Evolutionary conservation across 2,113 vertebrate genomes (phyloP), one percentile per base, ranked within the genome.

Genomic region (Bombycilla garrulus): DNA sequence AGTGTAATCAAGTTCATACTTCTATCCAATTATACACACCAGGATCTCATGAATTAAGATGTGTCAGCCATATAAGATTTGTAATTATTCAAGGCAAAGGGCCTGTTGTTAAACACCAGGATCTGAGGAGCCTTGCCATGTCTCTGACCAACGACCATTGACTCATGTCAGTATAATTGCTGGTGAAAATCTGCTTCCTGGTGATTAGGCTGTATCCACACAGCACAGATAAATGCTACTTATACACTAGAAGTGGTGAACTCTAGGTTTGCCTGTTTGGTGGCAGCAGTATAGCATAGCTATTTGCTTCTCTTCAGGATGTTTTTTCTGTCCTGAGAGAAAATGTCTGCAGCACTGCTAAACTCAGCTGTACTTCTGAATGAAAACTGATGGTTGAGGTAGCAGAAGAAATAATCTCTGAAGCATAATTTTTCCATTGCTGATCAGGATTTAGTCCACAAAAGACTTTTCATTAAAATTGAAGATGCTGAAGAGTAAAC

Each of bases 1-100:
- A 64, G 86, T 97, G 95, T 97, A 97, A 97, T 95, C 93, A 97
- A 97, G 97, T 97, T 96, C 96, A 95, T 92, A 97, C 94, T 96
- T 95, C 92, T 80, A 86, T 77, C 93, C 93, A 96, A 90, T 98
- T 97, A 96, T 93, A 96, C 80, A 35, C 73, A 86, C 73, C 74
- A 93, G 76, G 78, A 88, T 90, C 82, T 95, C 80, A 81, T 93
- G 93, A 97, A 96, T 96, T 97, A 97, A 95, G 91, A 93, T 10
- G 33, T 91, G 93, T 67, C 91, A 94, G 72, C 74, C 64, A 48
- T 92, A 71, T 44, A 94, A 88, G 89, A 94, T 84, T 85, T 93
- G 58, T 81, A 93, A 95, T 95, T 89, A 92, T 92, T 97, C 79
- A 71, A 95, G 88, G 86, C 69, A 81, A 57, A 90, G 62, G 86